A percentile compares a stretch with the other conserved stretches of the same genome.
phyloP scores from a whole-genome alignment of 2,113 vertebrate species.

The Limnothrissa miodon region DNA sequence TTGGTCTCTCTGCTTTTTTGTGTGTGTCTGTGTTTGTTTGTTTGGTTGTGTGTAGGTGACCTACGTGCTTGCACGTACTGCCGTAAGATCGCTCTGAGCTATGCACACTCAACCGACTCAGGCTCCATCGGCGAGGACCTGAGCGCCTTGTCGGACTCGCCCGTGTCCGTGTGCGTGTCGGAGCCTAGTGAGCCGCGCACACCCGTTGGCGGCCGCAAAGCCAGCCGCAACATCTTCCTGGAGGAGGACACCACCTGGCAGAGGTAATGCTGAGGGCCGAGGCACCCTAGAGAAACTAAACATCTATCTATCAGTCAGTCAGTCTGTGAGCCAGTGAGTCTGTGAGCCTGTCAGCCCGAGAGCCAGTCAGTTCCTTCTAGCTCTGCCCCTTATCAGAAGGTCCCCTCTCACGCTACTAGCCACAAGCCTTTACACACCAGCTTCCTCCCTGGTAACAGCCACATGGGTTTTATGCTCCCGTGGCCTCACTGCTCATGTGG shows the following conservation, averaged over 20 bases:
- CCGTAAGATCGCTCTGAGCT: conserved; percentile 93
- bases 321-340: not conserved
- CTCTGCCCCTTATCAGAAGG: not conserved
- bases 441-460: not conserved
- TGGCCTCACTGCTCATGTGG: not conserved
- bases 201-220: conserved; percentile 88
- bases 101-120: conserved; percentile 91
- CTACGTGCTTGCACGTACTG: conserved; percentile 96
- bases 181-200: conserved; percentile 92
- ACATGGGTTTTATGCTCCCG: not conserved
- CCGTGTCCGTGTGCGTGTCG: conserved; percentile 79
- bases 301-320: not conserved
- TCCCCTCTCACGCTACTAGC: not conserved
- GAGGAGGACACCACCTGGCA: conserved; percentile 97
- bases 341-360: too few relatives aligned
- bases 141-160: conserved; percentile 85
- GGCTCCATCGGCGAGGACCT: conserved; percentile 92
- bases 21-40: conserved; percentile 18
- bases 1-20: not conserved
- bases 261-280: conserved; percentile 70
- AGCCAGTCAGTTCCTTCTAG: not conserved
- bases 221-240: conserved; percentile 95
- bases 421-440: not conserved
- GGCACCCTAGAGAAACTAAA: not conserved
- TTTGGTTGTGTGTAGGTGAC: conserved; percentile 75